Base-by-base conservation (phyloP, 1,140 invertebrate species). In the Galendromus occidentalis region DNA sequence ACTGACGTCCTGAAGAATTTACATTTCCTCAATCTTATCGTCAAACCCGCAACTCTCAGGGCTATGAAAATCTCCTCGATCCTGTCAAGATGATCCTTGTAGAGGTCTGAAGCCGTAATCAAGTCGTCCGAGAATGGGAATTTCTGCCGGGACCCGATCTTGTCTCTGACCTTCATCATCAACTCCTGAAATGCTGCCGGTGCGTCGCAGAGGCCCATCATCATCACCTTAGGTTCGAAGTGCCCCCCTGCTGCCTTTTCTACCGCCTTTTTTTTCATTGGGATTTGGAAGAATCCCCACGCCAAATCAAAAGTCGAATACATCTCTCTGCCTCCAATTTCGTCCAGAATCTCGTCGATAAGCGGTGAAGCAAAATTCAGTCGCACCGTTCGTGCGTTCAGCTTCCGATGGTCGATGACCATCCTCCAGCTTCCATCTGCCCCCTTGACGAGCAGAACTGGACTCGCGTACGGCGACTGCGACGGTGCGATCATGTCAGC, bases 221-320 rank as follows among this genome's bases (percentile, higher is more conserved):
- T 47, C 28, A 47, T 4, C 4, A 47, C 45, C 7, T 14, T 47
- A 4, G 45, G 45, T 28, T 20, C 45, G 45, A 47, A 68, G 29
- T 33, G 42, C 7, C 45, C 45, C 14, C 14, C 45, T 28, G 45
- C 45, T 14, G 45, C 45, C 14, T 47, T 47, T 14, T 4, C 45
- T 47, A 14, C 18, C 18, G 45, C 45, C 14, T 4, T 14, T 22
- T 7, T 28, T 4, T 4, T 5, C 45, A 47, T 47, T 14, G 45
- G 45, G 4, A 47, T 28, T 47, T 47, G 45, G 28, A 47, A 47
- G 14, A 6, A 47, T 47, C 45, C 45, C 45, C 18, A 51, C 17
- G 17, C 18, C 1, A 69, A 45, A 33, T 69, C 69, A 1, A 69
- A 18, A 1, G 66, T 44, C 18, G 28, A 47, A 14, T 47, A 47